Percentiles rank a stretch among this genome's conserved stretches.
phyloP scores from a whole-genome alignment of 2,888 invertebrate genomes.

The Acrobasis suavella region DNA sequence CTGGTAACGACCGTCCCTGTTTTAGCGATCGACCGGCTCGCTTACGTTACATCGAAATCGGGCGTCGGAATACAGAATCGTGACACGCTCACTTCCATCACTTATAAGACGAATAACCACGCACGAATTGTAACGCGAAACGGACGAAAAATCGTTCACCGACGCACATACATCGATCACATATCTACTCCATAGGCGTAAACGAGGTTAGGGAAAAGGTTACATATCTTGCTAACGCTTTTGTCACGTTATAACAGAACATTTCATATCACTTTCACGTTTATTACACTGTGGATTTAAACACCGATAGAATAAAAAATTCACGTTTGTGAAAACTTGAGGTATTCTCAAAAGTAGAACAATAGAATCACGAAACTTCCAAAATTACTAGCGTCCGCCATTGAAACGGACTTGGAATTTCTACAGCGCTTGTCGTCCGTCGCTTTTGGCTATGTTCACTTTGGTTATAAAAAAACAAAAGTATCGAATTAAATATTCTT shows the following conservation, averaged over 20 bases:
- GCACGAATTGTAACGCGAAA: slow-evolving; percentile 75
- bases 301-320: slow-evolving; percentile 69
- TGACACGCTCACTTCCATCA: slow-evolving; percentile 82
- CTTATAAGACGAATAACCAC: slow-evolving; percentile 70
- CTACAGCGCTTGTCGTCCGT: slow-evolving; percentile 77
- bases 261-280: slow-evolving; percentile 78
- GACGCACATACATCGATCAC: slow-evolving; percentile 88
- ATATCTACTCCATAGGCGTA: slow-evolving; percentile 89
- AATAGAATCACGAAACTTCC: slow-evolving; percentile 81
- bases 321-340: slow-evolving; percentile 57
- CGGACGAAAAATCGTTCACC: slow-evolving; percentile 84
- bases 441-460: slow-evolving; percentile 81
- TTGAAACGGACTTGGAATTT: slow-evolving; percentile 76
- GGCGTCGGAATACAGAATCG: slow-evolving; percentile 80
- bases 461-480: slow-evolving; percentile 69
- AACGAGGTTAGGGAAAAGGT: slow-evolving; percentile 90
- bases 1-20: slow-evolving; percentile 80
- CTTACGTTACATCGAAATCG: slow-evolving; percentile 82
- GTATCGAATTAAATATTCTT: slow-evolving; percentile 34
- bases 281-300: slow-evolving; percentile 62
- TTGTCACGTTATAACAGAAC: slow-evolving; percentile 76
- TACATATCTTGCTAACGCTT: slow-evolving; percentile 84
- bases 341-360: slow-evolving; percentile 73
- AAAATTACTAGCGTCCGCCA: slow-evolving; percentile 83
- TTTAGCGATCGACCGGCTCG: slow-evolving; percentile 81